Evolutionary conservation across 2,113 vertebrate species (phyloP).

Genomic region (Vanacampus margaritifer): DNA sequence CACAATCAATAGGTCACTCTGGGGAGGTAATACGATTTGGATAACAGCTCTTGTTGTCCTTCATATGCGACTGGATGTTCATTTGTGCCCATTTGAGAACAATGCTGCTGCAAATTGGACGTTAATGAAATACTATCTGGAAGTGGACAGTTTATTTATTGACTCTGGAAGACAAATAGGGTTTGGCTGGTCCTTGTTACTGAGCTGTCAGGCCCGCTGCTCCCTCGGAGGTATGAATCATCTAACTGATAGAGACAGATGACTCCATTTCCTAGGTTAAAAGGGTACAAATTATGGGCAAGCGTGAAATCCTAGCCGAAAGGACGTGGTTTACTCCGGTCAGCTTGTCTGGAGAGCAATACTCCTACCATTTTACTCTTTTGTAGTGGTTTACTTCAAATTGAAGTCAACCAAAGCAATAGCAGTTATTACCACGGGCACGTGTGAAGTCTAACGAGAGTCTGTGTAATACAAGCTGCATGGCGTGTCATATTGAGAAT

Average conservation of each 20-base stretch:
- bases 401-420: slow-evolving; percentile 30
- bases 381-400: slow-evolving; percentile 3
- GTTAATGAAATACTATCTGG: slow-evolving; percentile 36
- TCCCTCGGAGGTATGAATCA: slow-evolving; percentile 45
- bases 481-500: slow-evolving; percentile 57
- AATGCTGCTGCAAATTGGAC: slow-evolving; percentile 29
- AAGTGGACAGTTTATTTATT: slow-evolving; percentile 56
- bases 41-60: slow-evolving; percentile 17
- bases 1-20: slow-evolving; percentile 57
- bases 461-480: slow-evolving; percentile 27
- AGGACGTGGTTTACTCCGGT: slow-evolving; percentile 11
- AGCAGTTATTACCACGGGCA: slow-evolving; percentile 8
- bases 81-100: slow-evolving; percentile 39
- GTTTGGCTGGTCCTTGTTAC: slow-evolving; percentile 33
- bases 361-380: slow-evolving; percentile 4
- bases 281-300: slow-evolving; percentile 52
- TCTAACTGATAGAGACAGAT: slow-evolving; percentile 49
- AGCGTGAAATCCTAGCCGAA: slow-evolving; percentile 39
- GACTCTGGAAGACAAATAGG: slow-evolving; percentile 50
- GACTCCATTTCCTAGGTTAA: slow-evolving; percentile 52
- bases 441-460: slow-evolving; percentile 16
- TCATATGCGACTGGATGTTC: slow-evolving; percentile 19
- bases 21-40: slow-evolving; percentile 50
- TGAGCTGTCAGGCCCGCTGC: slow-evolving; percentile 34
- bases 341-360: slow-evolving; percentile 47